phyloP scores from a whole-genome alignment of 1,140 invertebrate species.

The Stegodyphus mimosarum region DNA sequence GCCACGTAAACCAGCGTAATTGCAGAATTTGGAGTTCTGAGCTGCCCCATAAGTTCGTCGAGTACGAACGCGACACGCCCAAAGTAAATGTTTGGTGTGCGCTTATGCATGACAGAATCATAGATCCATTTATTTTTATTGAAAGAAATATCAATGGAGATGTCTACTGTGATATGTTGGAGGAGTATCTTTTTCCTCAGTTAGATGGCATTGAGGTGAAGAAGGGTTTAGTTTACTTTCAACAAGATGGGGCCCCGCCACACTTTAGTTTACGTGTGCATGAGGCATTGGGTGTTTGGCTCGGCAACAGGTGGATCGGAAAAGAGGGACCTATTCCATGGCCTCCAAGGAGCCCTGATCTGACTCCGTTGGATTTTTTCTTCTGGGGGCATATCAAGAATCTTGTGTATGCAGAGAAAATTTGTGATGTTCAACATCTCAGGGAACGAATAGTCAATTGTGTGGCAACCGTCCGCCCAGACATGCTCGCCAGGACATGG shows the following conservation, averaged over 20 bases:
- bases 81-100: conserved; percentile 55
- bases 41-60: conserved; percentile 6
- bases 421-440: too few species aligned
- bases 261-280: conserved; percentile 3
- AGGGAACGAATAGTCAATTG: too few species aligned
- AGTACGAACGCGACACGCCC: conserved; percentile 27
- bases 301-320: too few species aligned
- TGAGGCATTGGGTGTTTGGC: not conserved
- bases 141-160: conserved; percentile 6
- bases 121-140: conserved; percentile 56
- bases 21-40: conserved; percentile 38
- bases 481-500: too few species aligned
- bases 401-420: too few species aligned
- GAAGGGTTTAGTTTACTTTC: conserved; percentile 10
- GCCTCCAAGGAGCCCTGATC: too few species aligned
- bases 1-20: conserved; percentile 50
- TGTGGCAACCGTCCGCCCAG: too few species aligned
- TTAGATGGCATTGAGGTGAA: not conserved
- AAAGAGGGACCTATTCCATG: too few species aligned
- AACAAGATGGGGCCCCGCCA: conserved; percentile 62
- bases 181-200: too few species aligned
- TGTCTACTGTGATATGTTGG: not conserved
- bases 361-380: too few species aligned
- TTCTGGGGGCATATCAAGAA: too few species aligned
- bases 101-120: conserved; percentile 55